These are phyloP conservation scores for Meloidogyne chitwoodi DNA, from an alignment of 1,140 invertebrate species.

Conservation along the genomic window DNA sequence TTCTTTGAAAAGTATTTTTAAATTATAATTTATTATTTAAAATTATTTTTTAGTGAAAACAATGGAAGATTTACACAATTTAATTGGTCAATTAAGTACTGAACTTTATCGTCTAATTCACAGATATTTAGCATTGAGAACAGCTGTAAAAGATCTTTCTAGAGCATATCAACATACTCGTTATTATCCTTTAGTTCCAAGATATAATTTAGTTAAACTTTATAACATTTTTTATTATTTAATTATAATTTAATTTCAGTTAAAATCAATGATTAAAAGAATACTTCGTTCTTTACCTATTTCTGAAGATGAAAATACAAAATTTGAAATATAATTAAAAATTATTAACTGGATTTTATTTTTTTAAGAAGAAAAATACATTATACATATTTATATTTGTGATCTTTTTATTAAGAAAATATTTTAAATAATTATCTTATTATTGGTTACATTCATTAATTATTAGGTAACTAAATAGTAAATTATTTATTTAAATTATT, in stretches of 20 bases:
- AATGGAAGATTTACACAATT: slow-evolving; percentile 81
- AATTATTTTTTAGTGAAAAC: slow-evolving; percentile 8
- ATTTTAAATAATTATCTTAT: no score
- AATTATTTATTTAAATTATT: no score
- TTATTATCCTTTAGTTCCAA: slow-evolving; percentile 83
- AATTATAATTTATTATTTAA: not conserved
- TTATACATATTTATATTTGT: no score
- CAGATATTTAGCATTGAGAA: slow-evolving; percentile 81
- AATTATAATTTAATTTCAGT: slow-evolving; percentile 53
- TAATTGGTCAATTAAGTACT: slow-evolving; percentile 89
- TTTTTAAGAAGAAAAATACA: no score
- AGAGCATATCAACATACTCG: slow-evolving; percentile 79
- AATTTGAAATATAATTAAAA: not conserved
- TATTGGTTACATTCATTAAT: no score
- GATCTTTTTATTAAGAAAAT: no score
- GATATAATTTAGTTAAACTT: slow-evolving; percentile 73
- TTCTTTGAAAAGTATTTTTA: slow-evolving; percentile 37
- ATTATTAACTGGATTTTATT: not conserved
- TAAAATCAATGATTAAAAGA: slow-evolving; percentile 91
- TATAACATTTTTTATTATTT: not conserved
- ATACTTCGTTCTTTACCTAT: slow-evolving; percentile 73
- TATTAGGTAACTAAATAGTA: no score
- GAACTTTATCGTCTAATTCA: slow-evolving; percentile 82
- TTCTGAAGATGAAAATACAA: not conserved
- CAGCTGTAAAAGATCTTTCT: slow-evolving; percentile 80